Base-by-base conservation (phyloP, 2,888 invertebrate genomes). In the Polydrusus pterygomalis region DNA sequence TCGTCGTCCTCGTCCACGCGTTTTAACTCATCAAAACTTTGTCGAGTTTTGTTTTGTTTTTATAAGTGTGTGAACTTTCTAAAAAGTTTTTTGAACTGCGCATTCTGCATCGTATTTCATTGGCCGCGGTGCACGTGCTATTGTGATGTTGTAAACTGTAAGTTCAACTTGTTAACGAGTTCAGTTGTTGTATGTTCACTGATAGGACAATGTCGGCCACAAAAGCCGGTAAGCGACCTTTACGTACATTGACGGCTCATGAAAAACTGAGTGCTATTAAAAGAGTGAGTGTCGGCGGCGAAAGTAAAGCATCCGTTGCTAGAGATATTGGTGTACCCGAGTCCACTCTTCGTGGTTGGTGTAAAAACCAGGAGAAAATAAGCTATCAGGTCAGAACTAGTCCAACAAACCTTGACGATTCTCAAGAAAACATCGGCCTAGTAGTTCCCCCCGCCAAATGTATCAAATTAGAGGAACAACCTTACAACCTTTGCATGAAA, bases 311-410 rank as follows among this genome's bases (percentile, higher is more conserved):
- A 2, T 94, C 95, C 0, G 95, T 96, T 0, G 95, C 95, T 1
- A 90, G 95, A 2, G 94, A 95, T 86, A 95, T 95, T 84, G 95
- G 95, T 43, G 95, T 96, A 17, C 95, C 96, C 0, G 96, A 96
- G 87, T 95, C 95, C 2, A 96, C 96, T 9, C 89, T 96, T 15
- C 90, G 96, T 2, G 96, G 96, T 74, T 96, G 96, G 96, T 96
- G 95, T 88, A 96, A 96, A 87, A 94, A 95, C 84, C 95, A 95
- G 85, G 93, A 94, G 82, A 95, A 95, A 86, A 88, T 92, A 3
- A 87, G 93, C 79, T 91, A 92, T 85, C 92, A 93, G 34, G 76
- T 68, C 8, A 43, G 69, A 11, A 62, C 72, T 7, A 71, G 70
- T 17, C 75, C 75, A 2, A 64, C 67, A 2, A 58, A 60, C 43